Evolutionary conservation across 2,113 vertebrate genomes (phyloP).

Genomic region (Genyomyrus donnyi): DNA sequence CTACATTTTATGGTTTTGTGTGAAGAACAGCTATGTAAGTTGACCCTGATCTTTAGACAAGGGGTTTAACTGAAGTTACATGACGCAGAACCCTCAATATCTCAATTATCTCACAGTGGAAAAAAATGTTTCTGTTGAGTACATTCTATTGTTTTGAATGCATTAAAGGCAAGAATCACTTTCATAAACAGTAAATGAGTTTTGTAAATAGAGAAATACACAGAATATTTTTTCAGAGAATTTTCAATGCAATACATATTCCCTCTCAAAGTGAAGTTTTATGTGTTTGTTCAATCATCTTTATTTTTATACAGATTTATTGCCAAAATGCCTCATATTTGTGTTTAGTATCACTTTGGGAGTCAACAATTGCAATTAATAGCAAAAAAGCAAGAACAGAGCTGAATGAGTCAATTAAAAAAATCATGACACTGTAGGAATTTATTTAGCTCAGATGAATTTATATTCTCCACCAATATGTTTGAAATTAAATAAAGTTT

Average conservation of each 20-base stretch:
- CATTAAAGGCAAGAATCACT: no score
- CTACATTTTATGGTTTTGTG: neutral
- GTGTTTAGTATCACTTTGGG: neutral
- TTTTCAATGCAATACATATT: neutral
- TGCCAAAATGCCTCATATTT: neutral
- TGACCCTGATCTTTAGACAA: neutral
- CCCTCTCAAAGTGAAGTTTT: neutral
- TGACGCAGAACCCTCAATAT: neutral
- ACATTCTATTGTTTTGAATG: neutral
- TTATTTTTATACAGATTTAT: neutral
- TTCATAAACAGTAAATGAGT: neutral
- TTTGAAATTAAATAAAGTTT: no score
- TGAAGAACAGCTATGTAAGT: neutral
- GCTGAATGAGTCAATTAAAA: no score
- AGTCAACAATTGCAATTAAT: neutral
- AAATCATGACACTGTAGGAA: no score
- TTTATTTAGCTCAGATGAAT: no score
- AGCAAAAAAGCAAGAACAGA: no score
- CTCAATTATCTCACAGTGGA: neutral
- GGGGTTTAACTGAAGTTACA: neutral
- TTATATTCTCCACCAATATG: no score
- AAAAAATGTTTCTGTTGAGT: neutral
- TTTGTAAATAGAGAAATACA: slow-evolving; percentile 14
- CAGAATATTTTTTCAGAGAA: neutral
- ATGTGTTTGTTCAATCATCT: slow-evolving; percentile 7